Evolutionary conservation across 2,113 vertebrate species (phyloP).

Genomic region (Smithornis capensis): DNA sequence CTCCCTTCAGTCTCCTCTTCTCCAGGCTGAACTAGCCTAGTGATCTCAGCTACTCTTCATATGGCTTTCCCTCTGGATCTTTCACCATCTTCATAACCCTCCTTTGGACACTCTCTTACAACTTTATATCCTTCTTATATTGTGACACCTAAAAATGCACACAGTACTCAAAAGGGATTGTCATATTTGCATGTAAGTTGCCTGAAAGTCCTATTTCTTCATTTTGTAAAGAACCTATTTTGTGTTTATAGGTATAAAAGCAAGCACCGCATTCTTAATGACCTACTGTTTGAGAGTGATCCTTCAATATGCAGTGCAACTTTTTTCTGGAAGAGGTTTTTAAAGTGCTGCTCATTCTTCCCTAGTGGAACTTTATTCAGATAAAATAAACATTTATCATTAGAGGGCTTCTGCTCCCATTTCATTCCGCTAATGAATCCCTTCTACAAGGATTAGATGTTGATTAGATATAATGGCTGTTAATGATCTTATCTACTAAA

Average conservation of each 20-base stretch:
- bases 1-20: neutral
- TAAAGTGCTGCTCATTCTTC: constrained; percentile 27
- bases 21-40: neutral
- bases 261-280: neutral
- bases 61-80: neutral
- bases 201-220: neutral
- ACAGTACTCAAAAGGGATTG: neutral
- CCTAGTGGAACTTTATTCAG: constrained; percentile 54
- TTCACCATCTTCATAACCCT: neutral
- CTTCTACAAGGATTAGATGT: constrained; percentile 77
- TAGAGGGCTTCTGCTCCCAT: constrained; percentile 64
- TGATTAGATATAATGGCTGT: constrained; percentile 80
- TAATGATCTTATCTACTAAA: constrained; percentile 81
- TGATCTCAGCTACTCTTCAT: neutral
- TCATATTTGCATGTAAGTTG: neutral
- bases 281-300: neutral
- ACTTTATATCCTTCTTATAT: neutral
- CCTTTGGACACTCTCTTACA: neutral
- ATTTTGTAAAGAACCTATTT: neutral
- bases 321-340: neutral
- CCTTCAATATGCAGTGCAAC: neutral
- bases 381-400: constrained; percentile 71
- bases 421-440: constrained; percentile 71
- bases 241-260: neutral
- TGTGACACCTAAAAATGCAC: neutral